A percentile compares a stretch with the other conserved stretches of the same genome.
phyloP scores from a whole-genome alignment of 1,140 invertebrate genomes.

The Panagrolaimus sp. region DNA sequence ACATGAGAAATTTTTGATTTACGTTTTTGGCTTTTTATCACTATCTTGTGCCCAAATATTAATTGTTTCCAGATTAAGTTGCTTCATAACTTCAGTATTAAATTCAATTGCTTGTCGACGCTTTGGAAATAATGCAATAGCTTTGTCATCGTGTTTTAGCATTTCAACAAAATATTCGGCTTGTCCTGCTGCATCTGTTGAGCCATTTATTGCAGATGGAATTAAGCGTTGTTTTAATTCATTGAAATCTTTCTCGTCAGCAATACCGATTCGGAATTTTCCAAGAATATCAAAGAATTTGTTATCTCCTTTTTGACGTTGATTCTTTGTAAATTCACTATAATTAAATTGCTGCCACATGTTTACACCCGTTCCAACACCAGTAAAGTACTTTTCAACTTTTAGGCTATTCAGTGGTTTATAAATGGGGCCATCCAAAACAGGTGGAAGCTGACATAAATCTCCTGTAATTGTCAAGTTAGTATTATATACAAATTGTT shows the following conservation, averaged over 20 bases:
- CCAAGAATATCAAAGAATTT: background rate
- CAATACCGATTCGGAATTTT: background rate
- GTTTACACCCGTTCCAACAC: background rate
- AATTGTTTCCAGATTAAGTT: background rate
- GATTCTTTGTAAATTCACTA: background rate
- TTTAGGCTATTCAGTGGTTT: background rate
- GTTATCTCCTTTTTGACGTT: background rate
- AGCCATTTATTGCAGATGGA: background rate
- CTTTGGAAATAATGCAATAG: background rate
- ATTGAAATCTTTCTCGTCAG: background rate
- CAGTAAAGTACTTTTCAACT: background rate
- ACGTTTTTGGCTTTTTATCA: too few species aligned
- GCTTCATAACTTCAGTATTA: background rate
- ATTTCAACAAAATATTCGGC: background rate
- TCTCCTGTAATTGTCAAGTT: background rate
- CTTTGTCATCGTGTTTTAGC: background rate
- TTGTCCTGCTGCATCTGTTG: background rate
- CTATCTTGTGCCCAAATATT: background rate
- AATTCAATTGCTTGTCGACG: background rate
- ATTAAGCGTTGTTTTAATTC: background rate
- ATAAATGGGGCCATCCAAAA: background rate
- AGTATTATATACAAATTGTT: too few species aligned
- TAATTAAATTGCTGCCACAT: background rate
- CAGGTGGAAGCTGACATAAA: background rate
- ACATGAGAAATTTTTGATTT: background rate